phyloP scores from a whole-genome alignment of 1,140 invertebrate species.

The Rhynchophorus ferrugineus region DNA sequence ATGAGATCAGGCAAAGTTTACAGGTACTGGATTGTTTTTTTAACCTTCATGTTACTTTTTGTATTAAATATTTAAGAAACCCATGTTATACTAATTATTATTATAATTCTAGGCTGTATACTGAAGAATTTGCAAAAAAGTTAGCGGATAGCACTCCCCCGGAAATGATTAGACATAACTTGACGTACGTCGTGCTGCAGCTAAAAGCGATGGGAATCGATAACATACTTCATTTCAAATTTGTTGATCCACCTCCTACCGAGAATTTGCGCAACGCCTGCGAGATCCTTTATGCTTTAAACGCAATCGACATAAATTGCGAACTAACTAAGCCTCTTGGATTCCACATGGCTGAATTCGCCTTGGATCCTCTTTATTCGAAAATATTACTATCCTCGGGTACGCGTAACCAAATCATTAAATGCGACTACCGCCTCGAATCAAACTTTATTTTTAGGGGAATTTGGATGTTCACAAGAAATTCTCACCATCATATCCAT shows the following conservation, averaged over 20 bases:
- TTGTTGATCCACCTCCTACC: conserved; percentile 82
- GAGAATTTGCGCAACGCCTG: conserved; percentile 78
- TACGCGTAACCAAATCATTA: conserved; percentile 35
- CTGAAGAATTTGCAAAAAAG: conserved; percentile 69
- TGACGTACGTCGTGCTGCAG: conserved; percentile 80
- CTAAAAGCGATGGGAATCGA: conserved; percentile 92
- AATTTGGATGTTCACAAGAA: conserved; percentile 85
- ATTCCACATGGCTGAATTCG: conserved; percentile 85
- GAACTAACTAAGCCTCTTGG: conserved; percentile 76
- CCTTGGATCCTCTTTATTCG: conserved; percentile 77
- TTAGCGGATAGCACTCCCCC: conserved; percentile 68
- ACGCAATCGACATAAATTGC: conserved; percentile 73
- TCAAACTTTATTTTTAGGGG: conserved; percentile 42
- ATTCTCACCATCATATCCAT: conserved; percentile 81
- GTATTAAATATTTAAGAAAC: no score
- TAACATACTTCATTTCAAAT: conserved; percentile 78
- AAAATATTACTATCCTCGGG: conserved; percentile 81
- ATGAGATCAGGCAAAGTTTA: conserved; percentile 76
- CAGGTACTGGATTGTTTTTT: conserved; percentile 49
- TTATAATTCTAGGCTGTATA: conserved; percentile 54
- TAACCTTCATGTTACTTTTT: no score
- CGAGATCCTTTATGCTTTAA: conserved; percentile 83
- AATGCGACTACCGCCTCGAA: background rate
- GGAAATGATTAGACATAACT: conserved; percentile 87
- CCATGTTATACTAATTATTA: background rate